These are phyloP conservation scores for Raja brachyura DNA, from an alignment of 2,113 vertebrate genomes.

Conservation along the genomic window DNA sequence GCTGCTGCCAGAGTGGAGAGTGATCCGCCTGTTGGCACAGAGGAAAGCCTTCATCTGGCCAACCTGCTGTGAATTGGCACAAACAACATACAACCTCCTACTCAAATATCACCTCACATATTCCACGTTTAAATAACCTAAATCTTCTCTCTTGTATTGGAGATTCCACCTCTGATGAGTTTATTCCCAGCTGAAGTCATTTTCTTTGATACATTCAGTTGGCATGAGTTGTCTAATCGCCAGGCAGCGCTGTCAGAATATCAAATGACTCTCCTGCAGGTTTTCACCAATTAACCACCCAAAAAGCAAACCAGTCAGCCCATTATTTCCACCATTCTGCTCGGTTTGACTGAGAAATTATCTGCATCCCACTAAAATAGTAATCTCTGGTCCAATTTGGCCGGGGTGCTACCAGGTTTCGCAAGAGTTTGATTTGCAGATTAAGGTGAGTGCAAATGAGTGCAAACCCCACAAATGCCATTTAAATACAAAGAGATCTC, in stretches of 20 bases:
- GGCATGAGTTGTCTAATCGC: neutral
- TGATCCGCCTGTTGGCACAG: neutral
- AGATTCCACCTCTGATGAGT: neutral
- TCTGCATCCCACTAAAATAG: slow-evolving; percentile 5
- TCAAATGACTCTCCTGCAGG: neutral
- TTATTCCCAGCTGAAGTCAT: neutral
- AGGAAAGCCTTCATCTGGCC: neutral
- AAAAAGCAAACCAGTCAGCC: neutral
- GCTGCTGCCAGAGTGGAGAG: neutral
- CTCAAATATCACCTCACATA: neutral
- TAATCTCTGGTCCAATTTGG: neutral
- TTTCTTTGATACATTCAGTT: neutral
- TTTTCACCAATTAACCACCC: slow-evolving; percentile 20
- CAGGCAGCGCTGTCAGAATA: neutral
- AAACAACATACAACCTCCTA: neutral
- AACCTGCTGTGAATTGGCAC: slow-evolving; percentile 2
- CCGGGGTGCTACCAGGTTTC: no score
- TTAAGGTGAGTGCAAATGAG: neutral
- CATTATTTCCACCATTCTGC: slow-evolving; percentile 3
- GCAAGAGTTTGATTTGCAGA: neutral
- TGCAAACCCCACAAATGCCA: no score
- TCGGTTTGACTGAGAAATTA: neutral
- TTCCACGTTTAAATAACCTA: neutral
- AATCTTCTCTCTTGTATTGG: neutral
- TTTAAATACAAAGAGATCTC: neutral